A percentile compares a stretch with the other conserved stretches of the same genome.
These are phyloP conservation scores for Orthonyx spaldingii DNA, from an alignment of 2,113 vertebrate genomes.

Conservation along the genomic window DNA sequence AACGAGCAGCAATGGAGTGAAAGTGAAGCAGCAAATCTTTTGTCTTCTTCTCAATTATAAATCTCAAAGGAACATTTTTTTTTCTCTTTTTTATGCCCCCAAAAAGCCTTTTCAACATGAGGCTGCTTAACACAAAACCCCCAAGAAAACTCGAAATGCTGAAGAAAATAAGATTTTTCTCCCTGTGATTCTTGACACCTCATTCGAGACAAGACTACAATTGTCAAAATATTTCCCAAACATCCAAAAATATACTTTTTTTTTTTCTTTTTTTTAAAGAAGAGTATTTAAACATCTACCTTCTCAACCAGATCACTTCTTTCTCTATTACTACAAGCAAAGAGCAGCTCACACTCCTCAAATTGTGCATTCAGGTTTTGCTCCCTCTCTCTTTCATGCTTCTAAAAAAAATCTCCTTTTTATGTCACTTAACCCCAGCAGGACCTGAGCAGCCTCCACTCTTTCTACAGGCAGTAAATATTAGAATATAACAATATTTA, in stretches of 20 bases:
- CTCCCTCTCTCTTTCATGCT: neutral
- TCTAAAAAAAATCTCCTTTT: neutral
- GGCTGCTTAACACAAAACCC: neutral
- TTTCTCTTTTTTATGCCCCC: neutral
- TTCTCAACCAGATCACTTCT: neutral
- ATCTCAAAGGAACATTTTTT: neutral
- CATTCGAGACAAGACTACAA: neutral
- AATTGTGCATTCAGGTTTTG: neutral
- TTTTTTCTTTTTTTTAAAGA: constrained; percentile 1
- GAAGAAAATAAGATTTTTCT: neutral
- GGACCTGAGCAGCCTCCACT: neutral
- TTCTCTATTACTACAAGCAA: neutral
- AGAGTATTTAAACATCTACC: neutral
- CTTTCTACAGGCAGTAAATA: neutral
- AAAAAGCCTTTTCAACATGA: neutral
- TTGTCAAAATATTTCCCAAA: constrained; percentile 39
- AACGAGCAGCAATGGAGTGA: constrained; percentile 15
- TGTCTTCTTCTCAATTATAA: neutral
- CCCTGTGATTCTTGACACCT: neutral
- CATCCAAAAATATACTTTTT: constrained; percentile 56
- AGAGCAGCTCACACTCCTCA: neutral
- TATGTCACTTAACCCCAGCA: neutral
- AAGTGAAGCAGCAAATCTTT: constrained; percentile 17
- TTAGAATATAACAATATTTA: neutral
- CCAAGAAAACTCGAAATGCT: neutral